These are phyloP conservation scores for Scelioninae gen. 1 DNA, from an alignment of 2,888 invertebrate species.

Conservation along the genomic window DNA sequence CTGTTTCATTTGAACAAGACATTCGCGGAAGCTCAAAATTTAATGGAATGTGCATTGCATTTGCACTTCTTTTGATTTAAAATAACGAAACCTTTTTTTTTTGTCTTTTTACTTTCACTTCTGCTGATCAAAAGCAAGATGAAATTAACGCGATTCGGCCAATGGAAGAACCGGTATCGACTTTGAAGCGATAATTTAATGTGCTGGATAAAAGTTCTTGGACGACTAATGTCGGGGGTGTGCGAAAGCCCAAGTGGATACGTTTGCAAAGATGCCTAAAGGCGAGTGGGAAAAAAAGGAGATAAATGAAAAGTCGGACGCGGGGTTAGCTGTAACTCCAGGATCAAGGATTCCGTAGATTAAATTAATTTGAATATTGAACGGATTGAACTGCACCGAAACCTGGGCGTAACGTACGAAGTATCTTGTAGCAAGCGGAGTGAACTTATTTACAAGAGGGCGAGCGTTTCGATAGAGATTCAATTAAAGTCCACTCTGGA, in stretches of 20 bases:
- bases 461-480: slow-evolving; percentile 50
- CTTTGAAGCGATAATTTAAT: slow-evolving; percentile 53
- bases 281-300: slow-evolving; percentile 26
- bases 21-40: slow-evolving; percentile 13
- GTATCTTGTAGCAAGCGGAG: slow-evolving; percentile 57
- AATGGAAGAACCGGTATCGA: slow-evolving; percentile 34
- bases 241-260: slow-evolving; percentile 32
- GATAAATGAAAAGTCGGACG: slow-evolving; percentile 48
- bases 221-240: slow-evolving; percentile 53
- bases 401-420: slow-evolving; percentile 48
- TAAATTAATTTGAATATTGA: slow-evolving; percentile 68
- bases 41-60: neutral
- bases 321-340: slow-evolving; percentile 44
- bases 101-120: neutral
- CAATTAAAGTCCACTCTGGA: slow-evolving; percentile 69
- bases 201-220: slow-evolving; percentile 59
- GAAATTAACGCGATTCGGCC: slow-evolving; percentile 3
- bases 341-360: slow-evolving; percentile 66
- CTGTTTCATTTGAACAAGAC: slow-evolving; percentile 28
- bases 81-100: neutral
- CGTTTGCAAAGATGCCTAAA: slow-evolving; percentile 43
- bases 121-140: slow-evolving; percentile 16
- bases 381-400: slow-evolving; percentile 59
- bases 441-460: slow-evolving; percentile 67
- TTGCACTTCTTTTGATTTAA: neutral